These are phyloP conservation scores for Leucophenga maculata DNA, from an alignment of 2,888 invertebrate genomes.

Conservation along the genomic window DNA sequence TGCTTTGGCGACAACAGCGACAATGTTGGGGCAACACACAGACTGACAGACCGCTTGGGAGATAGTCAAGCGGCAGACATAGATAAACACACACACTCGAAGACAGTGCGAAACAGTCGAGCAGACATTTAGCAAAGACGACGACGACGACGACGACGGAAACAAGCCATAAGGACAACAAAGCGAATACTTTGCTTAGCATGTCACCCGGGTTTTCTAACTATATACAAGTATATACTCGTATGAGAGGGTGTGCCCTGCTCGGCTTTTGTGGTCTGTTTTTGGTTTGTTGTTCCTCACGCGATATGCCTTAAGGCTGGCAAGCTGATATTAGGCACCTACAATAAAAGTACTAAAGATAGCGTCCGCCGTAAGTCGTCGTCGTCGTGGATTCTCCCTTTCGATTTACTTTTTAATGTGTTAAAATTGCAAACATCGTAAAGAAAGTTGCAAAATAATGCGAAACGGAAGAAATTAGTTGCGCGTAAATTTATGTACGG, in stretches of 20 bases:
- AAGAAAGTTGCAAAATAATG: constrained; percentile 59
- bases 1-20: constrained; percentile 5
- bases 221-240: constrained; percentile 45
- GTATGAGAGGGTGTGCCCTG: constrained; percentile 43
- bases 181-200: not conserved
- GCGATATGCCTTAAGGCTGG: constrained; percentile 18
- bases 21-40: constrained; percentile 21
- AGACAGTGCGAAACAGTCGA: not conserved
- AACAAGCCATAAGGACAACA: not conserved
- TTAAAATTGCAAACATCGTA: constrained; percentile 18
- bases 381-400: constrained; percentile 21
- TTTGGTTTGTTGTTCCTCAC: not conserved
- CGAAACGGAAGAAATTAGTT: constrained; percentile 66
- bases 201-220: not conserved
- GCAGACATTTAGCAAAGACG: not conserved
- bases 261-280: constrained; percentile 1
- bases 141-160: no score
- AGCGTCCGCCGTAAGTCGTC: constrained; percentile 59
- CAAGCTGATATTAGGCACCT: constrained; percentile 60
- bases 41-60: constrained; percentile 41
- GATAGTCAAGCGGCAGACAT: not conserved
- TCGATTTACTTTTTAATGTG: constrained; percentile 29
- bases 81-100: not conserved
- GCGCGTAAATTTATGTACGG: constrained; percentile 64
- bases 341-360: constrained; percentile 66